phyloP scores from a whole-genome alignment of 2,888 invertebrate genomes.

The Acanthosepion lycidas region DNA sequence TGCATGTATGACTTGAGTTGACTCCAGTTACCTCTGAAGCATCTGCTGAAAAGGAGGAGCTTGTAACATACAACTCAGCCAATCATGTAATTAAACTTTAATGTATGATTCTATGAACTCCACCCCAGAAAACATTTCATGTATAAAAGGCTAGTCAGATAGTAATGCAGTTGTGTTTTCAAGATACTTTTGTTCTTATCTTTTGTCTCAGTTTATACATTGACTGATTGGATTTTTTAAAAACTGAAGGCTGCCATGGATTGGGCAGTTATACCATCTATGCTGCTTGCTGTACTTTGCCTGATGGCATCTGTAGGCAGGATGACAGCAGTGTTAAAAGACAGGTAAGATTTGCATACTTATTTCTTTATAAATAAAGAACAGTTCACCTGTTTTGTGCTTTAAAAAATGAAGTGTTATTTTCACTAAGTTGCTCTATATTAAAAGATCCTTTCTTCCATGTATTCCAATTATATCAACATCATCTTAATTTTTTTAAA shows the following conservation, averaged over 20 bases:
- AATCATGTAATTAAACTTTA: neutral
- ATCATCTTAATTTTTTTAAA: neutral
- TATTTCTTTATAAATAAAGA: neutral
- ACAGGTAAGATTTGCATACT: neutral
- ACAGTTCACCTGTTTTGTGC: neutral
- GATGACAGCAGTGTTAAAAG: neutral
- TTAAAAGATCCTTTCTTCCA: neutral
- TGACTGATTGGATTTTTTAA: neutral
- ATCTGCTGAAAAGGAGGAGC: conserved; percentile 11
- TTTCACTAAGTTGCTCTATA: neutral
- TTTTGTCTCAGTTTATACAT: neutral
- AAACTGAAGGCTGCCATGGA: neutral
- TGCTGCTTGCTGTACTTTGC: neutral
- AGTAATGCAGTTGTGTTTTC: neutral
- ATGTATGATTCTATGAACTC: neutral
- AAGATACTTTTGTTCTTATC: neutral
- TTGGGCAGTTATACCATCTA: neutral
- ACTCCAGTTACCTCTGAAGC: neutral
- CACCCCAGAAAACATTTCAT: neutral
- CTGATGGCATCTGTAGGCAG: neutral
- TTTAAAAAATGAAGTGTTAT: neutral
- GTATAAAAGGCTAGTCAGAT: neutral
- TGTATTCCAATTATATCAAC: neutral
- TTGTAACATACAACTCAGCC: neutral
- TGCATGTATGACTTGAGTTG: neutral